Evolutionary conservation across 2,888 invertebrate species (phyloP).

Genomic region (Eubasilissa splendida): DNA sequence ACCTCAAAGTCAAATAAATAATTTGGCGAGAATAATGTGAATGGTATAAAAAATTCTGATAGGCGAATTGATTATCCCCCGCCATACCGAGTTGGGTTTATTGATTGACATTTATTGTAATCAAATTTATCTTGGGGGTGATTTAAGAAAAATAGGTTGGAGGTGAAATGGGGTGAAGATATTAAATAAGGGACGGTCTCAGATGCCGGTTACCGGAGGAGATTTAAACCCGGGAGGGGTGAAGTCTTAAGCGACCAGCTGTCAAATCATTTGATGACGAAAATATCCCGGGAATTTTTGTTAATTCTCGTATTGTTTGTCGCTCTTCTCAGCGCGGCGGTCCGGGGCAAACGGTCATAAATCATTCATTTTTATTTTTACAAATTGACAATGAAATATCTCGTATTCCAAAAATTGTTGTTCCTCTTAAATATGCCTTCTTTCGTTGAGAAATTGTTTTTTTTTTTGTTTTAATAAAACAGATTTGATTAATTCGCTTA

Average conservation of each 20-base stretch:
- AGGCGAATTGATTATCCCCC: background rate
- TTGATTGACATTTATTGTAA: conserved; percentile 57
- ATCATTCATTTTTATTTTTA: conserved; percentile 21
- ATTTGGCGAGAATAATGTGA: too few relatives aligned
- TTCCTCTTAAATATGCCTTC: background rate
- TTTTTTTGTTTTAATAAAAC: background rate
- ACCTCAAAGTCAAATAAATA: too few relatives aligned
- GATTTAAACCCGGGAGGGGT: background rate
- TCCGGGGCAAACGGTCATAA: background rate
- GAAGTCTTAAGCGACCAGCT: conserved; percentile 16
- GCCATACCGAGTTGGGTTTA: background rate
- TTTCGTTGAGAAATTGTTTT: background rate
- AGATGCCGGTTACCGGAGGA: background rate
- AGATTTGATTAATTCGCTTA: background rate
- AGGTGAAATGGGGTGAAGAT: conserved; percentile 23
- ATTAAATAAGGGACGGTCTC: conserved; percentile 28
- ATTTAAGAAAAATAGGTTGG: conserved; percentile 30
- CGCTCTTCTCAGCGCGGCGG: background rate
- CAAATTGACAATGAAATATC: conserved; percentile 25
- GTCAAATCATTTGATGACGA: conserved; percentile 28
- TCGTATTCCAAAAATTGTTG: background rate
- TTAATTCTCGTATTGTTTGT: conserved; percentile 13
- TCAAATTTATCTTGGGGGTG: conserved; percentile 52
- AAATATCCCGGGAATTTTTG: background rate
- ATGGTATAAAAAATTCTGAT: background rate